Percentiles rank a stretch among this genome's conserved stretches.
Evolutionary conservation across 2,888 invertebrate genomes (phyloP).

Genomic region (Portevinia maculata): DNA sequence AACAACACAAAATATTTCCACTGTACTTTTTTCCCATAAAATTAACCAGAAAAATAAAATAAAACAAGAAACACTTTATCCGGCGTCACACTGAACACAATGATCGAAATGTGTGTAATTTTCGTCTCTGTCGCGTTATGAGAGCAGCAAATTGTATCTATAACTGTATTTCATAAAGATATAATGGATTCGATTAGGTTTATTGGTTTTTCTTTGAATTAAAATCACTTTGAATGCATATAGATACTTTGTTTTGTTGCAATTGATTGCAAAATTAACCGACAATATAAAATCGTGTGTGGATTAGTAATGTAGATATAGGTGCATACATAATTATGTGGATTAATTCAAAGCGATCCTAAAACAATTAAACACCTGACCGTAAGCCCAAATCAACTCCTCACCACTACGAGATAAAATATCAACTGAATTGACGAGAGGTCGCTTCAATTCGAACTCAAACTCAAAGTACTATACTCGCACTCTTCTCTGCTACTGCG

Average conservation of each 20-base stretch:
- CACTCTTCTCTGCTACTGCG: constrained; percentile 22
- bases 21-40: constrained; percentile 64
- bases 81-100: constrained; percentile 61
- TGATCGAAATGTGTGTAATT: constrained; percentile 56
- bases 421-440: constrained; percentile 63
- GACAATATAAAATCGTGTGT: neutral
- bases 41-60: constrained; percentile 34
- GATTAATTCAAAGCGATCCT: constrained; percentile 2
- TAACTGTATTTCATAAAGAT: constrained; percentile 53
- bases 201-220: constrained; percentile 55
- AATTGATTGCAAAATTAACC: constrained; percentile 5
- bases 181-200: constrained; percentile 65
- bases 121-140: constrained; percentile 63
- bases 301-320: neutral
- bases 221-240: constrained; percentile 48
- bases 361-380: constrained; percentile 66
- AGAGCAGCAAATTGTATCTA: constrained; percentile 71
- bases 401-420: constrained; percentile 68
- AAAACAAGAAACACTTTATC: constrained; percentile 64
- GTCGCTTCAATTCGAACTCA: constrained; percentile 7
- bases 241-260: constrained; percentile 21
- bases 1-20: constrained; percentile 58
- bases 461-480: constrained; percentile 58
- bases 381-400: constrained; percentile 61
- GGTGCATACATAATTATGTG: neutral